These are phyloP conservation scores for Cynodonichthys magdalenae DNA, from an alignment of 2,797 vertebrate species.

Conservation along the genomic window DNA sequence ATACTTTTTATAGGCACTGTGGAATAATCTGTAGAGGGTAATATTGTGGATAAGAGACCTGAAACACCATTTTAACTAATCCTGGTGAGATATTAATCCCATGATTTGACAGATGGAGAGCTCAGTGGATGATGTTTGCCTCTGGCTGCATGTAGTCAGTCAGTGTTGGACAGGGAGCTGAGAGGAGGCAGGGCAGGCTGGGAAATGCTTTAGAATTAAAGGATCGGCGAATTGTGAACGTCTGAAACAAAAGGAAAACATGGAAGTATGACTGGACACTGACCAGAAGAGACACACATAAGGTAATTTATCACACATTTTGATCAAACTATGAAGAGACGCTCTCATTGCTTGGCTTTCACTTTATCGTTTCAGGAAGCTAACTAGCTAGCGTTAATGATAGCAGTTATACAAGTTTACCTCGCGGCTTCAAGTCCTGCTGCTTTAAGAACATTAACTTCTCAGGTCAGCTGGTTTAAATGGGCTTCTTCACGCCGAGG, in stretches of 20 bases:
- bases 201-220: slow-evolving; percentile 28
- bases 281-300: not conserved
- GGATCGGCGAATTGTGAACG: slow-evolving; percentile 23
- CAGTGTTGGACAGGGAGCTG: slow-evolving; percentile 13
- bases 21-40: no score
- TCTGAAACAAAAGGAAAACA: slow-evolving; percentile 22
- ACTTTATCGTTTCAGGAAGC: not conserved
- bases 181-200: slow-evolving; percentile 15
- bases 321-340: no score
- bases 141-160: not conserved
- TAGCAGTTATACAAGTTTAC: not conserved
- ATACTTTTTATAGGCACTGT: no score
- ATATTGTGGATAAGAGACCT: no score
- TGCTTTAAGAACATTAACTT: not conserved
- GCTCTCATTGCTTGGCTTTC: not conserved
- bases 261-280: slow-evolving; percentile 45
- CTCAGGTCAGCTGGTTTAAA: fast-evolving
- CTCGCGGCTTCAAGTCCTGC: not conserved
- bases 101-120: no score
- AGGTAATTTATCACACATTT: slow-evolving; percentile 48
- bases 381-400: slow-evolving; percentile 19
- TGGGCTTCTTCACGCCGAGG: no score
- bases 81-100: no score
- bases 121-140: slow-evolving; percentile 28
- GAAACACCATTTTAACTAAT: no score